phyloP scores from a whole-genome alignment of 2,113 vertebrate genomes.

The Camarhynchus parvulus region DNA sequence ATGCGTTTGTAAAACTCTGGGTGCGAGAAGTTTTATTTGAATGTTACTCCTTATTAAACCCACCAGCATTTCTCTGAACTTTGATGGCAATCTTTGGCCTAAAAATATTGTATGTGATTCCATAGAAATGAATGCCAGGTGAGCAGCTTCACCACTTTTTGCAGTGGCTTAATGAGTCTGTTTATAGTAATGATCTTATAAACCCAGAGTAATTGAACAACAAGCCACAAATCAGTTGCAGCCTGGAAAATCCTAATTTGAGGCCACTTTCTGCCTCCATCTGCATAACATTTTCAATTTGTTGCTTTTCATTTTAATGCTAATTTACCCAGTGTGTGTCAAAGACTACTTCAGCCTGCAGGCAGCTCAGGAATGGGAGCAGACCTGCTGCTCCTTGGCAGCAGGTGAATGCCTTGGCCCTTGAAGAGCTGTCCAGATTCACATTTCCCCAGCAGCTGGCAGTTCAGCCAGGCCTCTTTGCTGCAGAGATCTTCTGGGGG shows the following conservation, averaged over 20 bases:
- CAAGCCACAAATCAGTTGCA: background rate
- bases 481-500: background rate
- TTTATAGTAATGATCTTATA: background rate
- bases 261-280: background rate
- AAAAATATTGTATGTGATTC: background rate
- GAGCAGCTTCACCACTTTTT: background rate
- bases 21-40: background rate
- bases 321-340: background rate
- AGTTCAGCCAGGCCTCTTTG: background rate
- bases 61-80: background rate
- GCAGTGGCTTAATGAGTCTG: background rate
- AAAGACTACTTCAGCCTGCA: background rate
- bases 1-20: background rate
- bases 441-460: background rate
- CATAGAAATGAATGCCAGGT: background rate
- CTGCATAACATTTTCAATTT: background rate
- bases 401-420: constrained; percentile 19
- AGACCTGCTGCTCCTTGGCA: constrained; percentile 36
- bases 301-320: background rate
- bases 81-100: background rate
- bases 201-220: background rate
- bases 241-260: background rate
- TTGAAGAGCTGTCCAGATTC: background rate
- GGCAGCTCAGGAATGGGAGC: constrained; percentile 33
- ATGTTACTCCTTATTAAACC: background rate